Base-by-base conservation (phyloP, 2,797 vertebrate species). In the Benthosema pterotum region DNA sequence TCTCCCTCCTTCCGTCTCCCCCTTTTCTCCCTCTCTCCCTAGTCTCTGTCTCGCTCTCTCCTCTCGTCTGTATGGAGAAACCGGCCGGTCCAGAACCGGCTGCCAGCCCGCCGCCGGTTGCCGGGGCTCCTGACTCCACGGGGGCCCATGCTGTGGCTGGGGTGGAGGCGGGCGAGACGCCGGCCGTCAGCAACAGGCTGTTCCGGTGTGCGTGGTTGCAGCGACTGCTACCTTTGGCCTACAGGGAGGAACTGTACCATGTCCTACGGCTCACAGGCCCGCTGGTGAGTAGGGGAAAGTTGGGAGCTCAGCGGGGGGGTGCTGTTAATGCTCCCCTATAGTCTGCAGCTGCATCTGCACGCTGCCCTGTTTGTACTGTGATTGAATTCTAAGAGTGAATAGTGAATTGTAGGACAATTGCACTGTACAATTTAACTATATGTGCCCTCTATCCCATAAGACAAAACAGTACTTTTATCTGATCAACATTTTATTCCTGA, bases 161-260 rank as follows among this genome's bases (percentile, higher is more conserved):
- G 46, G 13, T 6, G 8, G 73, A 72, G 43, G 73, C 14, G 53
- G 81, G 79, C 4, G 74, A 83, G n/a, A 69, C 5, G 0, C 15
- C 17, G 2, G 76, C 50, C 1, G 68, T 75, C 58, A 84, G 83
- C 67, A 80, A 84, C 16, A 87, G 87, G 75, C 56, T 90, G 63
- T 90, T 90, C 60, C 13, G 68, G n/a, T 91, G 80, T 74, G 78
- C 71, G 0, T 88, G 80, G 43, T 53, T 87, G 63, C 83, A 67
- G 42, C 86, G 78, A 5, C 91, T 87, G 87, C 32, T 94, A 6
- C 89, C 91, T 3, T 62, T 80, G 73, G 87, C 42, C 71, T 93
- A 93, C 88, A 88, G 91, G 86, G 90, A 92, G 55, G 92, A 94
- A 77, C 84, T 93, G 32, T 88, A 86, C 74, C 83, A 92, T 0